Percentiles rank a stretch among this genome's conserved stretches.
These are phyloP conservation scores for Hyposoter didymator DNA, from an alignment of 2,888 invertebrate genomes.

Conservation along the genomic window DNA sequence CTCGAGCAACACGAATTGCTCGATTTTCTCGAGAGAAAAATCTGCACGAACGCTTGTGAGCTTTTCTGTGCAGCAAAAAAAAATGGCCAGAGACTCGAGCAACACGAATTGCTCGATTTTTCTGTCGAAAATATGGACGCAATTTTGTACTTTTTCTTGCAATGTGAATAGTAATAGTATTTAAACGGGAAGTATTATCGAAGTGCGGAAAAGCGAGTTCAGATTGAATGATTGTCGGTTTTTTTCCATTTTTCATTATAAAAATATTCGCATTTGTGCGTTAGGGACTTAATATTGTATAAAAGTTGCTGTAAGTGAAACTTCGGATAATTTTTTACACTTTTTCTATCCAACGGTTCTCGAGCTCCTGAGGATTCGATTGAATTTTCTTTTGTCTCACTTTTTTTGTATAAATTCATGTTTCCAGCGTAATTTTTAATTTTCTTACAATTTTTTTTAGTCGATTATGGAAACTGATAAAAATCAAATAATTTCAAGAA, in stretches of 20 bases:
- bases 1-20: too few relatives aligned
- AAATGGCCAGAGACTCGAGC: neutral
- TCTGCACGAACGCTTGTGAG: too few relatives aligned
- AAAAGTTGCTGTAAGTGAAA: constrained; percentile 2
- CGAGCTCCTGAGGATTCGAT: neutral
- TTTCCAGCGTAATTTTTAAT: constrained; percentile 1
- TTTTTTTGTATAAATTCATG: neutral
- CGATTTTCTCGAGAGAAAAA: too few relatives aligned
- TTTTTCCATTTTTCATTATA: neutral
- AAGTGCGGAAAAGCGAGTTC: neutral
- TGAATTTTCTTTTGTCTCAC: too few relatives aligned
- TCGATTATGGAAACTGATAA: neutral
- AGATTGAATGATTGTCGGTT: neutral
- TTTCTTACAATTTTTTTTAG: neutral
- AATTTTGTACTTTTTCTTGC: neutral
- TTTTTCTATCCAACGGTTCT: constrained; percentile 2
- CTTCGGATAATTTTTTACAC: constrained; percentile 1
- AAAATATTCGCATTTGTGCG: neutral
- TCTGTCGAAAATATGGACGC: neutral
- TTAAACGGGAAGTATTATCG: neutral
- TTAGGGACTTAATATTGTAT: neutral
- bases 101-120: neutral
- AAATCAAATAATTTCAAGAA: neutral
- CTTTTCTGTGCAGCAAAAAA: too few relatives aligned
- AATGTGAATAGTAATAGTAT: neutral